Percentiles rank a stretch among this genome's conserved stretches.
These are phyloP conservation scores for honey bee (Apis mellifera) DNA, from an alignment of 1,140 invertebrate species.

Conservation along the genomic window Amel_HAv3.1 CM009931.2:6911501-6912000, in stretches of 20 bases:
- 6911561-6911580: constrained; percentile 84
- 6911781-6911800: constrained; percentile 37
- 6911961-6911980: too few species aligned
- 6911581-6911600: constrained; percentile 79
- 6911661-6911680: constrained; percentile 53
- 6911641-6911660: constrained; percentile 84
- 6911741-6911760: constrained; percentile 80
- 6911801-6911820: constrained; percentile 71
- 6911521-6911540: constrained; percentile 83
- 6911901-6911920: too few species aligned
- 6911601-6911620: constrained; percentile 84
- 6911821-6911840: too few species aligned
- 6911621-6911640: constrained; percentile 85
- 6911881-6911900: too few species aligned
- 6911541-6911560: constrained; percentile 70
- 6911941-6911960: too few species aligned
- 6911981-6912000: too few species aligned
- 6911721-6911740: constrained; percentile 82
- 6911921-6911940: too few species aligned
- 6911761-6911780: constrained; percentile 59
- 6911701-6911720: constrained; percentile 70
- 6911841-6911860: too few species aligned
- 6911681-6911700: constrained; percentile 80
- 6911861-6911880: too few species aligned
- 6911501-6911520: constrained; percentile 77